phyloP scores from a whole-genome alignment of 1,140 invertebrate species.

The Camponotus floridanus region DNA sequence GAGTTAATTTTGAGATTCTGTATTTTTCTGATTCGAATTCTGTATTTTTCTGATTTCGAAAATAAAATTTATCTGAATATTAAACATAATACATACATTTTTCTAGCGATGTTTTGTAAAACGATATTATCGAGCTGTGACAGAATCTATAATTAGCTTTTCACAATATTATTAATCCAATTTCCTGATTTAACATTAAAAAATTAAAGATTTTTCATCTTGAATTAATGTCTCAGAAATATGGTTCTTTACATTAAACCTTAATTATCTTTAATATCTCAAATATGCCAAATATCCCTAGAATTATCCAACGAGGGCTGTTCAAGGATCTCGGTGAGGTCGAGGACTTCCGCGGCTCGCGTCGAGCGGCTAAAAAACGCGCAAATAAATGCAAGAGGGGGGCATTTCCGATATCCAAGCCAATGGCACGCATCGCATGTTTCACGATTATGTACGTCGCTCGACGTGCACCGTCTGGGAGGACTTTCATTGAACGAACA shows the following conservation, averaged over 20 bases:
- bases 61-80: too few relatives aligned
- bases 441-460: slow-evolving; percentile 71
- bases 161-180: too few relatives aligned
- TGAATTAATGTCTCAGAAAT: neutral
- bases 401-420: slow-evolving; percentile 45
- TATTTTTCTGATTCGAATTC: too few relatives aligned
- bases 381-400: slow-evolving; percentile 30
- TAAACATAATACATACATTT: too few relatives aligned
- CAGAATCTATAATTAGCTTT: too few relatives aligned
- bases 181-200: neutral
- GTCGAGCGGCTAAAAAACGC: slow-evolving; percentile 42
- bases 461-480: slow-evolving; percentile 67
- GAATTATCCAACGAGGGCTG: neutral
- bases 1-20: neutral
- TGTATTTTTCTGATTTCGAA: too few relatives aligned
- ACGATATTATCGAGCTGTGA: too few relatives aligned
- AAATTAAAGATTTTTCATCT: neutral
- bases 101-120: too few relatives aligned
- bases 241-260: neutral
- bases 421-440: slow-evolving; percentile 66
- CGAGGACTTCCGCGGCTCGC: slow-evolving; percentile 38
- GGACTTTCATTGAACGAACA: slow-evolving; percentile 78
- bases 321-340: slow-evolving; percentile 43
- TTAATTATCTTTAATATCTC: neutral
- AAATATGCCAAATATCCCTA: neutral